Evolutionary conservation across 2,113 vertebrate genomes (phyloP), one percentile per base, ranked within the genome.

Genomic region (Pipra filicauda): DNA sequence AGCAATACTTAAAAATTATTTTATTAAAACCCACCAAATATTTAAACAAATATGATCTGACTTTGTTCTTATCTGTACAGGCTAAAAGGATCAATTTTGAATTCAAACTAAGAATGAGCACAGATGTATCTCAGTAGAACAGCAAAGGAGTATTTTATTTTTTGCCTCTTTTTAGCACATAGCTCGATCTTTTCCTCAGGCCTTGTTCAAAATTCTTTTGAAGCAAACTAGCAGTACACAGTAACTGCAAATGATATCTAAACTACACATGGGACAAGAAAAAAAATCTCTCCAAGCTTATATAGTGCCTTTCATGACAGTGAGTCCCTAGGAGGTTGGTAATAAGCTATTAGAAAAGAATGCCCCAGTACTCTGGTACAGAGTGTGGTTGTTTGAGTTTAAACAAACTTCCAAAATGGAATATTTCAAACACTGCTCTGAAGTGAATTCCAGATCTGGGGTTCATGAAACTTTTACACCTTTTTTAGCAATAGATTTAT

Each of bases 151-250:
- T 30, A 70, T 31, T 90, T 95, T 83, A 57, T 90, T 96, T 79
- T 95, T 95, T 15, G 14, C 35, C 51, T 93, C 70, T 85, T 96
- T 91, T 85, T 85, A 91, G 33, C 88, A 90, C 43, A 44, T 16
- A 92, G 64, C 61, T 94, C 27, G 0, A 76, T 93, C 65, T 95
- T 97, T 95, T 97, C 90, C 89, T 97, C 81, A 71, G 89, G 75
- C 51, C 62, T 96, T 14, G 0, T 95, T 96, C 88, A 95, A 52
- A 81, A 96, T 94, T 82, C 61, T 61, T 97, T 97, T 97, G 96
- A 97, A 97, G 96, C 96, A 88, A 93, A 91, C 81, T 84, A 87
- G 43, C 87, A 86, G 55, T 88, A 88, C 70, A 94, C 61, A 94
- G 69, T 62, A 92, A 79, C 89, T 67, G 74, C 69, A 96, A 94